Evolutionary conservation across 2,797 vertebrate genomes (phyloP).

Genomic region (Urocyon cinereoargenteus): DNA sequence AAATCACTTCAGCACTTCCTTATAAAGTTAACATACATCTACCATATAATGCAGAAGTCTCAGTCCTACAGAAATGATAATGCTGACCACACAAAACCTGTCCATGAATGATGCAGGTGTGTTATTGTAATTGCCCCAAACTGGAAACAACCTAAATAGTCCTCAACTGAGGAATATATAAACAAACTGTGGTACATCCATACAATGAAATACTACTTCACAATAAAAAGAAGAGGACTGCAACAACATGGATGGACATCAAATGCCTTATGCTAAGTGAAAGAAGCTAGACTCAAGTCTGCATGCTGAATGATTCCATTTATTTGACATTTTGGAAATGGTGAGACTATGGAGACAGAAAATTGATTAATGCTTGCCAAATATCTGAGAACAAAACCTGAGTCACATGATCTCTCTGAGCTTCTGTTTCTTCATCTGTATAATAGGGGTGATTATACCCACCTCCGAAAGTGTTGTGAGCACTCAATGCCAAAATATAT

Average conservation of each 20-base stretch:
- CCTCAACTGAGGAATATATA: neutral
- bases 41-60: neutral
- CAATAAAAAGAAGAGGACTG: neutral
- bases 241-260: neutral
- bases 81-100: neutral
- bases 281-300: neutral
- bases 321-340: constrained; percentile 9
- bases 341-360: neutral
- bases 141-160: neutral
- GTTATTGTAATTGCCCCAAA: neutral
- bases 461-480: neutral
- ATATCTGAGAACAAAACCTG: neutral
- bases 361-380: neutral
- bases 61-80: neutral
- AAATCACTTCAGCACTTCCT: neutral
- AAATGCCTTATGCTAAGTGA: neutral
- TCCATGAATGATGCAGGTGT: neutral
- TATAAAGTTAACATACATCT: neutral
- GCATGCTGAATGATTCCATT: neutral
- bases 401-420: neutral
- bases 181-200: neutral
- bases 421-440: neutral
- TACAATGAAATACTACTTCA: neutral
- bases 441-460: neutral
- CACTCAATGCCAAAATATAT: neutral